These are phyloP conservation scores for Heliconius charithonia DNA, from an alignment of 2,888 invertebrate genomes.

Conservation along the genomic window DNA sequence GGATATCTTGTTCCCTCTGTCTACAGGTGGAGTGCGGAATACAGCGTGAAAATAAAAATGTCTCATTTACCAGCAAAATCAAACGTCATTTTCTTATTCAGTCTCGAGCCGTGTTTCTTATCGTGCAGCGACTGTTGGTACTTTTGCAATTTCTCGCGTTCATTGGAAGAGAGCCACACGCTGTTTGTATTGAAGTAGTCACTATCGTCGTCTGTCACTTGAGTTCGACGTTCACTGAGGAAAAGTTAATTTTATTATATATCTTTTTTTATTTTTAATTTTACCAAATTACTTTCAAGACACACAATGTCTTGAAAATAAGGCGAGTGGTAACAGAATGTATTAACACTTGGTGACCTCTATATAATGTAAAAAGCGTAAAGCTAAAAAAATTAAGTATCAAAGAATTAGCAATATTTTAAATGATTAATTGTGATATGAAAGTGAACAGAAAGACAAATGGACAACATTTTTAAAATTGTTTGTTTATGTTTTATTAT, in stretches of 20 bases:
- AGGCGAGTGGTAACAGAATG: background rate
- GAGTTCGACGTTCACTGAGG: slow-evolving; percentile 87
- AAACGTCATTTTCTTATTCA: slow-evolving; percentile 87
- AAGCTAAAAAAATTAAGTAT: no score
- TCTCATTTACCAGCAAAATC: slow-evolving; percentile 87
- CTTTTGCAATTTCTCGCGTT: slow-evolving; percentile 86
- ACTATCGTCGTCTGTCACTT: slow-evolving; percentile 95
- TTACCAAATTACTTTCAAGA: background rate
- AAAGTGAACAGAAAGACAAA: no score
- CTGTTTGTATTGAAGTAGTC: slow-evolving; percentile 95
- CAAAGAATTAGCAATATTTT: no score
- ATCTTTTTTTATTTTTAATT: background rate
- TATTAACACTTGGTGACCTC: background rate
- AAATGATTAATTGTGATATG: no score
- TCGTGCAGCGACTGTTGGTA: slow-evolving; percentile 87
- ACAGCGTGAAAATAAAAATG: background rate
- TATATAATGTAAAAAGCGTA: no score
- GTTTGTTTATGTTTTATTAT: no score
- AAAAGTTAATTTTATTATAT: background rate
- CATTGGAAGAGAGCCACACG: slow-evolving; percentile 90
- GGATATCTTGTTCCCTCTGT: background rate
- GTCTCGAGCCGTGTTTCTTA: slow-evolving; percentile 87
- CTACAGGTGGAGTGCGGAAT: no score
- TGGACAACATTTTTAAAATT: no score
- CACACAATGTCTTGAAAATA: background rate